Percentiles rank a stretch among this genome's conserved stretches.
Conservation (phyloP, 2,113 vertebrate species). For the Egretta garzetta region DNA sequence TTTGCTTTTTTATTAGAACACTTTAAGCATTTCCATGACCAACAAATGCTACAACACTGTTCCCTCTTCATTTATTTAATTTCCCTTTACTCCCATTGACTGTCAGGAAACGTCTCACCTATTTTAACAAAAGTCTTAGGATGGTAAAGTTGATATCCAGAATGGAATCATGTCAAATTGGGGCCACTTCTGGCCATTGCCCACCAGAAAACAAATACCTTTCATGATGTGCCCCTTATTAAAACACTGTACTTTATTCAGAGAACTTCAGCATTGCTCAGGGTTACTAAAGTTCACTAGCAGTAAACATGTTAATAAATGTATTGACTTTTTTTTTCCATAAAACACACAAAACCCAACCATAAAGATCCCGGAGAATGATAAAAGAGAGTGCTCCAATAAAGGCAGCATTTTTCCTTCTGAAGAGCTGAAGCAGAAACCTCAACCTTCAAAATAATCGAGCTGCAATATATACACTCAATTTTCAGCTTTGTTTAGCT, state of each 20-base stretch:
- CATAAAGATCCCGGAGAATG: neutral
- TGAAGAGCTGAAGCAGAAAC: neutral
- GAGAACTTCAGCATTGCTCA: neutral
- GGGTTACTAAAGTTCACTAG: neutral
- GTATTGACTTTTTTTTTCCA: neutral
- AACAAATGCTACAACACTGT: neutral
- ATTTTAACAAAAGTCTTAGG: neutral
- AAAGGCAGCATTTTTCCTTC: neutral
- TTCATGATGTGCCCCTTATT: neutral
- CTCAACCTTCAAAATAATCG: neutral
- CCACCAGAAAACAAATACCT: neutral
- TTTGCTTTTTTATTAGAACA: neutral
- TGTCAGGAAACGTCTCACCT: neutral
- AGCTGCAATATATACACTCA: neutral
- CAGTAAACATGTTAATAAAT: neutral
- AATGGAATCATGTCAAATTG: neutral
- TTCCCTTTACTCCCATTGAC: neutral
- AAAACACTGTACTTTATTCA: neutral
- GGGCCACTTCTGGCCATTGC: neutral
- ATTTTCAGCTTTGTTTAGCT: neutral
- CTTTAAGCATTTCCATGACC: neutral
- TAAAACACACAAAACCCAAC: neutral
- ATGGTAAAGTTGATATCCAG: neutral
- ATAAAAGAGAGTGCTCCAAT: neutral
- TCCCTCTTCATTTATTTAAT: neutral